Evolutionary conservation across 2,113 vertebrate species (phyloP), one percentile per base, ranked within the genome.

Genomic region (Chelonoidis abingdonii): DNA sequence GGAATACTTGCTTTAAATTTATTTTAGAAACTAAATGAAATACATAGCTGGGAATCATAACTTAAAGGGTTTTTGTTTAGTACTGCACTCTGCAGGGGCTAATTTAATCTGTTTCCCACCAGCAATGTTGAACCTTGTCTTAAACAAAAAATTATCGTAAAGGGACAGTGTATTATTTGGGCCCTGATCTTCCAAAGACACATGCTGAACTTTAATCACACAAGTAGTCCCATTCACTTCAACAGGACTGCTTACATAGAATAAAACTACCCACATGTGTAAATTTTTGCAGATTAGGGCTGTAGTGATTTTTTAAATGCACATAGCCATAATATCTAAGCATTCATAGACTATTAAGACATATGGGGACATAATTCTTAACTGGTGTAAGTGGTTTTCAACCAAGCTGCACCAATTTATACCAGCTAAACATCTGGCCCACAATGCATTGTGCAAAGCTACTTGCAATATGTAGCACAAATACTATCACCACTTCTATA

Each of bases 31-130:
- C 16, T 41, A 84, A 92, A 81, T 16, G 11, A 2, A n/a, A 65
- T 8, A 10, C 3, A 11, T 11, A 65, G 10, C 47, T 0, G 0
- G 52, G 10, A 94, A 90, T 6, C 13, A 10, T n/a, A 50, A 50
- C 75, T 86, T 25, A 31, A 79, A 69, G 10, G 22, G 56, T 0
- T 88, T 54, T 56, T 27, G 25, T 75, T 86, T 89, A 65, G 25
- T 12, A 38, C 44, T 59, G 21, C 13, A 9, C 14, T 62, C n/a
- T 6, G 9, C 0, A 84, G 5, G 10, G 29, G 38, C 6, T 65
- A 79, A 72, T 31, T 41, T 41, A 79, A 44, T 2, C 16, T 72
- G 3, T 53, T 5, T 5, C 5, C 0, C 8, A 29, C 22, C 27
- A 5, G 27, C 80, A 19, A 75, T 25, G 62, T 81, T 85, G 16